Percentiles rank a stretch among this genome's conserved stretches.
Evolutionary conservation across 2,888 invertebrate genomes (phyloP).

Genomic region (Caenorhabditis uteleia): DNA sequence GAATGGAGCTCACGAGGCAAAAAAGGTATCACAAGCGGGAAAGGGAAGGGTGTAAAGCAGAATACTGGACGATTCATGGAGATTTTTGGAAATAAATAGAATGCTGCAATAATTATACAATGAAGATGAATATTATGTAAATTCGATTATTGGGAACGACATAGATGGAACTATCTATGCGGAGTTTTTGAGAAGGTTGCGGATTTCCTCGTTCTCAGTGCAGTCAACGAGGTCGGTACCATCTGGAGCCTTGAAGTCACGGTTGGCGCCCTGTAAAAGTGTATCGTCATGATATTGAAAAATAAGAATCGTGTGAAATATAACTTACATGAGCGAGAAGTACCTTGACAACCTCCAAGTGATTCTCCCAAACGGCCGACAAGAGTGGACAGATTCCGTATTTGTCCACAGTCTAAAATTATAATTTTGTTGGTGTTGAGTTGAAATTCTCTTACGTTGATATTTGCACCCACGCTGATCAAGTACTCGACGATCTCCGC

Average conservation of each 20-base stretch:
- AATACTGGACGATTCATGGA: slow-evolving; percentile 1
- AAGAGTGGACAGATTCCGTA: slow-evolving; percentile 91
- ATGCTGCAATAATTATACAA: background rate
- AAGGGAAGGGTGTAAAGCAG: slow-evolving; percentile 12
- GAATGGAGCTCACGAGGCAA: background rate
- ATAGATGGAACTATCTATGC: slow-evolving; percentile 1
- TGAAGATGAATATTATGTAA: background rate
- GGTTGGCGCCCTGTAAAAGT: slow-evolving; percentile 41
- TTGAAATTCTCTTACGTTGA: slow-evolving; percentile 80
- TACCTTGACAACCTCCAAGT: slow-evolving; percentile 86
- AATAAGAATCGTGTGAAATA: slow-evolving; percentile 52
- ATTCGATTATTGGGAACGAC: background rate
- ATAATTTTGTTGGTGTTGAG: no score
- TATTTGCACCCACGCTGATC: slow-evolving; percentile 86
- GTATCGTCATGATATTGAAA: background rate
- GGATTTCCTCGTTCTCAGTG: slow-evolving; percentile 41
- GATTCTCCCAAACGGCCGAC: slow-evolving; percentile 96
- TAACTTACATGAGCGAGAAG: slow-evolving; percentile 82
- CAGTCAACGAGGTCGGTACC: slow-evolving; percentile 46
- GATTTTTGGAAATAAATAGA: background rate
- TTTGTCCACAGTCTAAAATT: slow-evolving; percentile 91
- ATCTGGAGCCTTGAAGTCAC: slow-evolving; percentile 40
- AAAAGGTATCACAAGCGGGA: background rate
- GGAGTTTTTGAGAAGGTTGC: slow-evolving; percentile 23
- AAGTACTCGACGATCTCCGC: slow-evolving; percentile 85